Base-by-base conservation (phyloP, 2,797 vertebrate species). In the Chloroceryle amazona region DNA sequence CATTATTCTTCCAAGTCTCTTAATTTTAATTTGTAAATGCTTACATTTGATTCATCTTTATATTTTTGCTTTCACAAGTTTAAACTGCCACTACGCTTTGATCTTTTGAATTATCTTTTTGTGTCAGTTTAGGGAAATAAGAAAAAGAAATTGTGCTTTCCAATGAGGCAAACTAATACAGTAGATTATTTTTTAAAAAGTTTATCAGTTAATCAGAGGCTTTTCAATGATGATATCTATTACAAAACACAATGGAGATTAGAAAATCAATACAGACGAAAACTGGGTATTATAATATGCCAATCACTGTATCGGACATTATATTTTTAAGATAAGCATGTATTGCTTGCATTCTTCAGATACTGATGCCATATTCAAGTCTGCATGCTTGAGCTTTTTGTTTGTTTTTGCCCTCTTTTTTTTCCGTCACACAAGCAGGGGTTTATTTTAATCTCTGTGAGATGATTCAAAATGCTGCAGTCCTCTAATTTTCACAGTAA, bases 401-500 rank as follows among this genome's bases (percentile, higher is more conserved):
- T 66, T 78, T 70, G 8, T 57, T 79, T 66, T 37, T 65, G 4
- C 68, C 28, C 7, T 86, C 8, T 81, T 86, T 92, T 84, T 13
- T 80, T 90, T 60, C 31, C 41, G 60, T 84, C 66, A 46, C 41
- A 90, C 31, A 81, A 66, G 19, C 51, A 81, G 62, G 58, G 68
- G 28, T 52, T 88, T 86, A 85, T 89, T 86, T 75, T 35, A 85
- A 58, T 81, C 29, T 49, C 80, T 72, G 39, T 47, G 76, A 75
- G 66, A 70, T 89, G 17, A 57, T 94, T 81, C 66, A 79, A 84
- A 91, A 84, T 86, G 49, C 46, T 81, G 2, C 83, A 62, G 25
- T 90, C 23, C 25, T 95, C 72, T 93, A 86, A 79, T 95, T 91
- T 91, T 70, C 73, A 63, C 71, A 73, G 76, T 83, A 96, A 91